A percentile compares a stretch with the other conserved stretches of the same genome.
phyloP scores from a whole-genome alignment of 2,113 vertebrate species.

The Grammomys surdaster region DNA sequence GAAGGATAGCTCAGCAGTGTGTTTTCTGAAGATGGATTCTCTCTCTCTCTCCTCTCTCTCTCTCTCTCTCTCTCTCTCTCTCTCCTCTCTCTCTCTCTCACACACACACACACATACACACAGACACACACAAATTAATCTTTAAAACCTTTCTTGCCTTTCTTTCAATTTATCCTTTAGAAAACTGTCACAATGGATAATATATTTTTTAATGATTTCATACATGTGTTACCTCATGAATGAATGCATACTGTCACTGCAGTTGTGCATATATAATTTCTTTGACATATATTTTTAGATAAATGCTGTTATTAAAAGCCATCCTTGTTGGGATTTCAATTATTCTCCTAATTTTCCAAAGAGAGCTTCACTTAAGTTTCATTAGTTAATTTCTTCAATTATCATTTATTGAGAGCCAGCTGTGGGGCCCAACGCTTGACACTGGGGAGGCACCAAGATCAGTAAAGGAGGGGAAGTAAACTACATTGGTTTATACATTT shows the following conservation, averaged over 20 bases:
- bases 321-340: slow-evolving; percentile 1
- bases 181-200: neutral
- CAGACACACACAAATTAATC: neutral
- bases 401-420: slow-evolving; percentile 41
- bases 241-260: neutral
- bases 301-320: slow-evolving; percentile 33
- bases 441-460: neutral
- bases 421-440: neutral
- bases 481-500: neutral
- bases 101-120: neutral
- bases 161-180: neutral
- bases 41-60: neutral
- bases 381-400: slow-evolving; percentile 58
- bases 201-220: neutral
- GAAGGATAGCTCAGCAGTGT: neutral
- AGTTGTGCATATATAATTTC: neutral
- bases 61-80: neutral
- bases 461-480: neutral
- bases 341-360: slow-evolving; percentile 35
- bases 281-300: slow-evolving; percentile 16
- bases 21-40: neutral
- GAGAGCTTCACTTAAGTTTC: slow-evolving; percentile 56
- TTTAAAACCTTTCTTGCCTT: neutral
- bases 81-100: neutral
- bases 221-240: neutral